These are phyloP conservation scores for Ceyx melanurus DNA, from an alignment of 2,113 vertebrate genomes.

Conservation along the genomic window DNA sequence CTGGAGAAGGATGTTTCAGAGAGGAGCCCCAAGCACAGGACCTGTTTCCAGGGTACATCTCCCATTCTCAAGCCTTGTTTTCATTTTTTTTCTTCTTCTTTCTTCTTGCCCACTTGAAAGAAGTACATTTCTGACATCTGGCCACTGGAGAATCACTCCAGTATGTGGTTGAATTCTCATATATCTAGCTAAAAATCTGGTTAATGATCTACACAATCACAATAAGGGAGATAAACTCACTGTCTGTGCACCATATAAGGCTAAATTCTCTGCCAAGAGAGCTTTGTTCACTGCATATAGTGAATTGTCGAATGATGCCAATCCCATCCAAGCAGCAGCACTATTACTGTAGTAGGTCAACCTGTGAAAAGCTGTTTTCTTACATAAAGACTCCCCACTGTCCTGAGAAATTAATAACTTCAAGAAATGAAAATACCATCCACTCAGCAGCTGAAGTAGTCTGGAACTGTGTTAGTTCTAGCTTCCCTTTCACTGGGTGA, in stretches of 20 bases:
- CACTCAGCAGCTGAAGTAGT: background rate
- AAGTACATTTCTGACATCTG: background rate
- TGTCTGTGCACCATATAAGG: background rate
- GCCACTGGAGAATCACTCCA: background rate
- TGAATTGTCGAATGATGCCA: background rate
- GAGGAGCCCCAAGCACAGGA: background rate
- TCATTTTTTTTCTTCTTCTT: background rate
- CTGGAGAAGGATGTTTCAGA: background rate
- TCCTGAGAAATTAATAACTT: background rate
- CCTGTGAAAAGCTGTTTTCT: background rate
- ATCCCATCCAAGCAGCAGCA: background rate
- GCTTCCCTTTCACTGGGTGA: background rate
- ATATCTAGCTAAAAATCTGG: background rate
- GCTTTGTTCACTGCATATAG: background rate
- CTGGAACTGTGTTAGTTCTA: background rate
- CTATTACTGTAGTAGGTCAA: background rate
- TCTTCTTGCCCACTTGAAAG: background rate
- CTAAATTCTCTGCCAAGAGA: background rate
- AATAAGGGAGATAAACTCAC: background rate
- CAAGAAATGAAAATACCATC: background rate
- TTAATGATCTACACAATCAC: background rate
- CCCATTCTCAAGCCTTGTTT: background rate
- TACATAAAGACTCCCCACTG: background rate
- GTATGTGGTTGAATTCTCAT: background rate
- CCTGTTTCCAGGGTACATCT: background rate